These are phyloP conservation scores for Formica selysi DNA, from an alignment of 1,140 invertebrate genomes.

Conservation along the genomic window DNA sequence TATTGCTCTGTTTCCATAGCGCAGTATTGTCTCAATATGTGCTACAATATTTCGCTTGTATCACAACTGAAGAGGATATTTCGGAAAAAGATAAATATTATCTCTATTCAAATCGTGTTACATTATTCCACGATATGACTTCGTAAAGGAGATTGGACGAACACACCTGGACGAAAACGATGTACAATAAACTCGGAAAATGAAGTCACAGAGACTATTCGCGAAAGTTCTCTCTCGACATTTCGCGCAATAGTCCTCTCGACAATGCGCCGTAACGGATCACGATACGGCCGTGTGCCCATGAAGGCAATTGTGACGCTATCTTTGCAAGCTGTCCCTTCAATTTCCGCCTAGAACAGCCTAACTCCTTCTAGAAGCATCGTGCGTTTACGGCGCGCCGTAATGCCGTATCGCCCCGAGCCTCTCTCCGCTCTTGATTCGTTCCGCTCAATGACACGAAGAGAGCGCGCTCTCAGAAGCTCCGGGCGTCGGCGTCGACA, in stretches of 20 bases:
- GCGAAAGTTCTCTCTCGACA: not conserved
- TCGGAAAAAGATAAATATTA: slow-evolving; percentile 1
- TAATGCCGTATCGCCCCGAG: slow-evolving; percentile 51
- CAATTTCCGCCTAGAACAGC: slow-evolving; percentile 65
- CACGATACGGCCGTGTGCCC: slow-evolving; percentile 14
- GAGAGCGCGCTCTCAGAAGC: slow-evolving; percentile 57
- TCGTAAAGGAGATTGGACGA: not conserved
- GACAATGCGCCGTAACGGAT: slow-evolving; percentile 4
- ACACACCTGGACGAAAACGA: too few species aligned
- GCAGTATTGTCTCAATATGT: not conserved
- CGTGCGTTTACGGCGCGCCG: slow-evolving; percentile 61
- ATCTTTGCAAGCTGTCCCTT: slow-evolving; percentile 50
- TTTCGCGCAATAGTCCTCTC: not conserved
- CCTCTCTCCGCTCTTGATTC: slow-evolving; percentile 6
- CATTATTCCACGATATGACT: not conserved
- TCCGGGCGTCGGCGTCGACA: slow-evolving; percentile 48
- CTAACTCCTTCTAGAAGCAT: slow-evolving; percentile 45
- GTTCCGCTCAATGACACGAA: slow-evolving; percentile 38
- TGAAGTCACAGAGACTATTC: too few species aligned
- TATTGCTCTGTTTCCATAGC: too few species aligned
- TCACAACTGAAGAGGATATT: not conserved
- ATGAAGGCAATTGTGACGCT: slow-evolving; percentile 65
- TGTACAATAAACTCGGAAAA: not conserved
- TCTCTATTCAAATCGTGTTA: not conserved
- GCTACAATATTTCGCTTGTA: not conserved